Base-by-base conservation (phyloP, 2,888 invertebrate genomes). In the Chloromyia formosa region DNA sequence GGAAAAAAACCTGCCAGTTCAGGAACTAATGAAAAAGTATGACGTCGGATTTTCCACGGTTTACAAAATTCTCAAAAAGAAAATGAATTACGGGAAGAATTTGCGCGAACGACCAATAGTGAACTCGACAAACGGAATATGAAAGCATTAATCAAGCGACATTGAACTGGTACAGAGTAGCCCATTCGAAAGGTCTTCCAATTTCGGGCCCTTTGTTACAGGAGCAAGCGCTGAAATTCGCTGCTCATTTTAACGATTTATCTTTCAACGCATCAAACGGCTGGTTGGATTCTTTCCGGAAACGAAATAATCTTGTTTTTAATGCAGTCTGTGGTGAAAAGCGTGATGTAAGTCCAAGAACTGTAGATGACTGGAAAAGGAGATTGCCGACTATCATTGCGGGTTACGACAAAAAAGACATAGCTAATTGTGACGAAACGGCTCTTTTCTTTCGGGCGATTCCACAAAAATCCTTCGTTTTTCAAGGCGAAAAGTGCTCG, bases 401-500 rank as follows among this genome's bases (percentile, higher is more conserved):
- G 14, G 4, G 53, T 16, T 16, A 53, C 16, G 53, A 53, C n/a
- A 53, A 53, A 10, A 53, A 53, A 53, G 12, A 53, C 53, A 23
- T 53, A 23, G n/a, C 69, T 14, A 22, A 23, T 69, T n/a, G 54
- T 23, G n/a, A 9, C n/a, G 54, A 69, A 69, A 54, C 49, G 49
- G 56, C 27, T 1, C 14, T 71, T 1, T 71, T 71, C 18, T 71
- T 56, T 35, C 71, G 56, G 23, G 56, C 56, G 16, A 71, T 71
- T 14, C 71, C 71, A 35, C 27, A 35, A 35, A 35, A 35, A 35
- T 35, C 27, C 27, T 35, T 35, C 7, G 27, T 35, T 35, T 35
- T 35, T 7, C 2, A 35, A 35, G 27, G 27, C 7, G 27, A 35
- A 35, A 35, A 35, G 27, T 35, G 27, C 27, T 35, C 27, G 27